Conservation (phyloP, 2,888 invertebrate genomes). For the Watsonalla binaria region DNA sequence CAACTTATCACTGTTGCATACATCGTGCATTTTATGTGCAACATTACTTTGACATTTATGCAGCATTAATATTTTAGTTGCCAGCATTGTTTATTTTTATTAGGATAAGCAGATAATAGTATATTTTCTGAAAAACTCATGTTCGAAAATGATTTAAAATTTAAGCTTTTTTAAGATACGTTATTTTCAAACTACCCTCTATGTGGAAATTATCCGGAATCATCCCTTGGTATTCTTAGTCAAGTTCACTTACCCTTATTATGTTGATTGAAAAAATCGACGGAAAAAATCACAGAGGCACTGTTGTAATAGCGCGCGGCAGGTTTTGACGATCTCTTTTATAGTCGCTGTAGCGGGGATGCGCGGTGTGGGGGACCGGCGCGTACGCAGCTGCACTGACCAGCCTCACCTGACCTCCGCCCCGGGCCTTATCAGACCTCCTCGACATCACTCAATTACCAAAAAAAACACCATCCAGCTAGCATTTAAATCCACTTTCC, state of each 20-base stretch:
- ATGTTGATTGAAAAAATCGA: conserved; percentile 57
- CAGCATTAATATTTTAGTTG: conserved; percentile 10
- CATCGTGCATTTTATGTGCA: conserved; percentile 29
- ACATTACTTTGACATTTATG: conserved; percentile 22
- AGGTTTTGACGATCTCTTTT: conserved; percentile 68
- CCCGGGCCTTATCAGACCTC: conserved; percentile 4
- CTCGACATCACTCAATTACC: background rate
- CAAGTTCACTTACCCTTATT: conserved; percentile 67
- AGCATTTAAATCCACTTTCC: background rate
- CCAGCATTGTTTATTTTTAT: background rate
- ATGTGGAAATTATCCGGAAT: conserved; percentile 25
- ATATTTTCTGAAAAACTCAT: background rate
- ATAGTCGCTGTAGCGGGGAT: conserved; percentile 73
- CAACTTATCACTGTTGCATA: conserved; percentile 21
- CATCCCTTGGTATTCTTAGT: conserved; percentile 41
- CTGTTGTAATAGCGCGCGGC: conserved; percentile 77
- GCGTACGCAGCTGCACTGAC: conserved; percentile 32
- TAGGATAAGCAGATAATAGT: background rate
- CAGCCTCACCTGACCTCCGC: conserved; percentile 32
- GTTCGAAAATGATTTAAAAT: background rate
- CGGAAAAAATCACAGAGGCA: conserved; percentile 75
- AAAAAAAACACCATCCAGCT: conserved; percentile 1
- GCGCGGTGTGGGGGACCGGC: conserved; percentile 49
- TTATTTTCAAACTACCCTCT: background rate
- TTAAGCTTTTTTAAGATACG: conserved; percentile 1